Evolutionary conservation across 2,113 vertebrate species (phyloP).

Genomic region (Triplophysa siluroides): DNA sequence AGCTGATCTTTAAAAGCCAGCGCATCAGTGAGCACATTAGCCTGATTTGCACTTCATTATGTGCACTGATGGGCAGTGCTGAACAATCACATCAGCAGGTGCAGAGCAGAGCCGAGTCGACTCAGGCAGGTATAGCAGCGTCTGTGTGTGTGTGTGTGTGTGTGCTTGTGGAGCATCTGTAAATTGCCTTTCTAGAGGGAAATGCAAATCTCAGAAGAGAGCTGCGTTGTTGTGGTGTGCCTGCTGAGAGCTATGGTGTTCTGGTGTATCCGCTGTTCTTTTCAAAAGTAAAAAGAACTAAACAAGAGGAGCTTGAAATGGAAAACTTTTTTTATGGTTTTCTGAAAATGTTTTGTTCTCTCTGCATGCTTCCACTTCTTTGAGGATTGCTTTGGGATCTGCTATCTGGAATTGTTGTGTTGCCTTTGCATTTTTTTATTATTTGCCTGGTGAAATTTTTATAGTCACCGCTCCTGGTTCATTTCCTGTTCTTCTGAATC

Average conservation of each 20-base stretch:
- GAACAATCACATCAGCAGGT: conserved; percentile 57
- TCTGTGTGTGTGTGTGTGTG: conserved; percentile 24
- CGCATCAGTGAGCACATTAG: conserved; percentile 66
- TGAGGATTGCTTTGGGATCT: conserved; percentile 51
- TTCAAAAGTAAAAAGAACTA: conserved; percentile 29
- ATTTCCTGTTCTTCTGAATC: conserved; percentile 31
- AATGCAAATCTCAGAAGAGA: conserved; percentile 20
- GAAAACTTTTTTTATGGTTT: conserved; percentile 31
- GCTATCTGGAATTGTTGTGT: conserved; percentile 38
- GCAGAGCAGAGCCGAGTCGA: conserved; percentile 42
- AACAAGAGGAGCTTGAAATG: conserved; percentile 15
- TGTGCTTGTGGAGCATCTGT: conserved; percentile 40
- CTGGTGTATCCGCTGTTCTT: conserved; percentile 33
- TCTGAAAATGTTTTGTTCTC: conserved; percentile 15
- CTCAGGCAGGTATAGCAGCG: conserved; percentile 28
- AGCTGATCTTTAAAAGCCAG: conserved; percentile 65
- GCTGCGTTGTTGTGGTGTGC: conserved; percentile 25
- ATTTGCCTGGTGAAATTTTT: too few species aligned
- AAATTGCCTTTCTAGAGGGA: conserved; percentile 50
- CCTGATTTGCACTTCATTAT: conserved; percentile 67
- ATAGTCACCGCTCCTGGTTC: conserved; percentile 4
- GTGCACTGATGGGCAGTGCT: conserved; percentile 58
- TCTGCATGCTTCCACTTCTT: conserved; percentile 15
- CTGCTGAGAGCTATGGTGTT: conserved; percentile 7
- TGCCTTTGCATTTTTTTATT: conserved; percentile 40